Evolutionary conservation across 2,113 vertebrate species (phyloP).

Genomic region (Copsychus sechellarum): DNA sequence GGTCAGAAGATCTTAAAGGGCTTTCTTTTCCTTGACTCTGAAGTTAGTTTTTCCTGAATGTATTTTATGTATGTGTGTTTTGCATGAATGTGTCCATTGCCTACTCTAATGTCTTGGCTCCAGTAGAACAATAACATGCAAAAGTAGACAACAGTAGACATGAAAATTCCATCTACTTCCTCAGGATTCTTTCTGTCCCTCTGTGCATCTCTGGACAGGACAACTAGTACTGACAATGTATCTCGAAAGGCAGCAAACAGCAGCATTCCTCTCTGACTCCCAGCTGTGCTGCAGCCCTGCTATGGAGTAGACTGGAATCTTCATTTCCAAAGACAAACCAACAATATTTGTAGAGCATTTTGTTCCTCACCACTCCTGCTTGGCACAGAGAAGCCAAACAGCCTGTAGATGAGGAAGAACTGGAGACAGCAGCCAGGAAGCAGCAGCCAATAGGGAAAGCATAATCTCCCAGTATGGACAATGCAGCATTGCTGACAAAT

Average conservation of each 20-base stretch:
- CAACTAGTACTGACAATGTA: background rate
- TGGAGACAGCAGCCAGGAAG: background rate
- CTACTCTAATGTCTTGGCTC: background rate
- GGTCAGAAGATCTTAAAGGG: background rate
- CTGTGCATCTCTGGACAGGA: background rate
- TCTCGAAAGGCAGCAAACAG: background rate
- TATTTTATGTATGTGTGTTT: background rate
- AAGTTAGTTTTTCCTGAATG: background rate
- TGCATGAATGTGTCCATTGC: background rate
- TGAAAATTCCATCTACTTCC: background rate
- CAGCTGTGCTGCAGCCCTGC: background rate
- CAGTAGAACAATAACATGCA: background rate
- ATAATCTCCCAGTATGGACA: background rate
- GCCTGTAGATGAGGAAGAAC: background rate
- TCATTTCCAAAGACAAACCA: background rate
- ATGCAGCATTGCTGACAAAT: background rate
- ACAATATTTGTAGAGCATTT: background rate
- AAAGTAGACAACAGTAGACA: background rate
- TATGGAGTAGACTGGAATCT: background rate
- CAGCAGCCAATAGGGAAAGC: background rate
- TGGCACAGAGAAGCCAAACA: background rate
- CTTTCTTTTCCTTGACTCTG: background rate
- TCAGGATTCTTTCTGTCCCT: background rate
- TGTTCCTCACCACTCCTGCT: background rate
- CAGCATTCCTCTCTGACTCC: background rate